These are phyloP conservation scores for Falcaria lacertinaria DNA, from an alignment of 2,888 invertebrate genomes.

Conservation along the genomic window DNA sequence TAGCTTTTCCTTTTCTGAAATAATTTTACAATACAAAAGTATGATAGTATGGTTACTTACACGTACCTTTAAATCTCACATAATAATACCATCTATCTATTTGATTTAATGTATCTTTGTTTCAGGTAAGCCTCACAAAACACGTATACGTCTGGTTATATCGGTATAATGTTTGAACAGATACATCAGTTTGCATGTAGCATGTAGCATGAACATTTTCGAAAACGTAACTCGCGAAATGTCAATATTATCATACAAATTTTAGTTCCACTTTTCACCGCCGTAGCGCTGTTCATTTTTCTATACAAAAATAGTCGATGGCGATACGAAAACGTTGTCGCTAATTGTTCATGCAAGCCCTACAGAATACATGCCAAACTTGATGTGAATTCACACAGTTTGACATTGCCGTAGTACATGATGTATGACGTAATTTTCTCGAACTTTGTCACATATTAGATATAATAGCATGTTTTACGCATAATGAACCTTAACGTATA, in stretches of 20 bases:
- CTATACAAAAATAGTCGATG: too few species aligned
- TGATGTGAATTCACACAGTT: neutral
- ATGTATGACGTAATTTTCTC: neutral
- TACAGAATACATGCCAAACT: neutral
- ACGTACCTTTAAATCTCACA: neutral
- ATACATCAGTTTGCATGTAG: too few species aligned
- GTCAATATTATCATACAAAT: too few species aligned
- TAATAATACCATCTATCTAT: constrained; percentile 2
- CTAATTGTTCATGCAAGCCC: too few species aligned
- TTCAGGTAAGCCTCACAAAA: constrained; percentile 32
- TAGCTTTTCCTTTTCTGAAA: too few species aligned
- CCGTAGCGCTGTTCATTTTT: too few species aligned
- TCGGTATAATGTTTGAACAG: neutral
- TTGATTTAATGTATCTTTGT: constrained; percentile 23
- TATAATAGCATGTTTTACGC: neutral
- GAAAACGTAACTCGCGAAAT: too few species aligned
- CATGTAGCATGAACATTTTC: too few species aligned
- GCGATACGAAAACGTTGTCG: too few species aligned
- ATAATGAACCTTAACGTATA: neutral
- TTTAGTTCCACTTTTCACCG: too few species aligned
- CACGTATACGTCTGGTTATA: neutral
- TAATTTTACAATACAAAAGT: too few species aligned
- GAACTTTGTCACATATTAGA: neutral
- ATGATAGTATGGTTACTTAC: too few species aligned
- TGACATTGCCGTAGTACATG: neutral